Percentiles rank a stretch among this genome's conserved stretches.
phyloP scores from a whole-genome alignment of 1,140 invertebrate genomes.

The Calephelis virginiensis region DNA sequence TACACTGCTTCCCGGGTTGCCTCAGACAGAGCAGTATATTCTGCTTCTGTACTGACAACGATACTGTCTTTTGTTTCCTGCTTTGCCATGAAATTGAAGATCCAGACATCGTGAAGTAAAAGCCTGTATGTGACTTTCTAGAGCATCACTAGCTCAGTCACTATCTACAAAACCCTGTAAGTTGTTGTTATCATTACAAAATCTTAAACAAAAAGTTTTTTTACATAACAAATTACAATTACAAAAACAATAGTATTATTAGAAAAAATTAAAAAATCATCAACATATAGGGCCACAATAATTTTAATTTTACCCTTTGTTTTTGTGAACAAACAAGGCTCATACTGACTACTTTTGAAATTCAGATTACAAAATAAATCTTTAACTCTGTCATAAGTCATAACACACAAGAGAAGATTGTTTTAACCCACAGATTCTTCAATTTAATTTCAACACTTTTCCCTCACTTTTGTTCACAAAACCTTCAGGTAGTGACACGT shows the following conservation, averaged over 20 bases:
- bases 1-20: constrained; percentile 20
- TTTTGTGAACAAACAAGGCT: constrained; percentile 41
- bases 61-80: constrained; percentile 19
- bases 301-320: constrained; percentile 23
- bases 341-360: constrained; percentile 34
- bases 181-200: constrained; percentile 15
- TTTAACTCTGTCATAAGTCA: constrained; percentile 32
- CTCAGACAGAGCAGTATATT: constrained; percentile 17
- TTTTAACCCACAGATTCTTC: constrained; percentile 34
- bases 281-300: constrained; percentile 33
- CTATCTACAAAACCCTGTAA: constrained; percentile 37
- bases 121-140: constrained; percentile 21
- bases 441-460: constrained; percentile 36
- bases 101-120: constrained; percentile 20
- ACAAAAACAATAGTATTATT: constrained; percentile 22
- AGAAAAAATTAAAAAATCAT: constrained; percentile 29
- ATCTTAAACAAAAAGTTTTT: constrained; percentile 29
- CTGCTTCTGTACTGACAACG: constrained; percentile 1
- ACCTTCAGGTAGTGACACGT: constrained; percentile 36
- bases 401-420: constrained; percentile 36
- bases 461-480: constrained; percentile 31
- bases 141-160: constrained; percentile 43
- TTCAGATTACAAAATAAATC: constrained; percentile 30
- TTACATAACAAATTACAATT: constrained; percentile 33
- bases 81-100: constrained; percentile 21